phyloP scores from a whole-genome alignment of 2,113 vertebrate species.

The Platichthys flesus region DNA sequence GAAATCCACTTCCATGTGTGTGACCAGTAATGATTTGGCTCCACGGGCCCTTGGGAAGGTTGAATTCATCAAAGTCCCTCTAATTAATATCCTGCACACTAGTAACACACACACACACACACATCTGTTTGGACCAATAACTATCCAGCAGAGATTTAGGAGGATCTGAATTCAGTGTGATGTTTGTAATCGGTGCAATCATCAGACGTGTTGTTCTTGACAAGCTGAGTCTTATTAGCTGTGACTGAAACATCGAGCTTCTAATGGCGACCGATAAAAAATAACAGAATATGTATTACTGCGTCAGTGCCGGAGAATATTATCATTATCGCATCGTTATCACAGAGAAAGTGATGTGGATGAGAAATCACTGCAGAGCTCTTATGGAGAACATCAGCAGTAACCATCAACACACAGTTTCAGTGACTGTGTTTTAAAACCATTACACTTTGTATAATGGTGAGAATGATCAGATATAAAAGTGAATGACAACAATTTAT shows the following conservation, averaged over 20 bases:
- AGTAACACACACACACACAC: background rate
- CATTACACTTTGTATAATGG: background rate
- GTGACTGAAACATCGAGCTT: background rate
- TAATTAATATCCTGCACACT: slow-evolving; percentile 28
- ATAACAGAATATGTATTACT: background rate
- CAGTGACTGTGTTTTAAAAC: background rate
- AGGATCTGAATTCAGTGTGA: background rate
- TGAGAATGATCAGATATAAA: too few species aligned
- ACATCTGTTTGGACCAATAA: slow-evolving; percentile 1
- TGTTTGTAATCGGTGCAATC: background rate
- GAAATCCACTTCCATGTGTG: slow-evolving; percentile 66
- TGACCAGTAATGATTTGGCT: slow-evolving; percentile 73
- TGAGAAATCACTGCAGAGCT: too few species aligned
- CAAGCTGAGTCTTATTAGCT: background rate
- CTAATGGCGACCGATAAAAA: background rate
- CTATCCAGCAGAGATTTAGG: background rate
- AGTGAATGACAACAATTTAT: background rate
- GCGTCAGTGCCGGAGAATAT: background rate
- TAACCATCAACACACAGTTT: too few species aligned
- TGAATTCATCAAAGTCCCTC: slow-evolving; percentile 28
- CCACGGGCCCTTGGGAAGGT: slow-evolving; percentile 31
- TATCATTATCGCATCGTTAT: background rate
- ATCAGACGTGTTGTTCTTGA: background rate
- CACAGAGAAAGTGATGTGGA: background rate
- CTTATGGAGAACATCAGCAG: too few species aligned